Evolutionary conservation across 1,140 invertebrate genomes (phyloP).

Genomic region (Drosophila persimilis): DNA sequence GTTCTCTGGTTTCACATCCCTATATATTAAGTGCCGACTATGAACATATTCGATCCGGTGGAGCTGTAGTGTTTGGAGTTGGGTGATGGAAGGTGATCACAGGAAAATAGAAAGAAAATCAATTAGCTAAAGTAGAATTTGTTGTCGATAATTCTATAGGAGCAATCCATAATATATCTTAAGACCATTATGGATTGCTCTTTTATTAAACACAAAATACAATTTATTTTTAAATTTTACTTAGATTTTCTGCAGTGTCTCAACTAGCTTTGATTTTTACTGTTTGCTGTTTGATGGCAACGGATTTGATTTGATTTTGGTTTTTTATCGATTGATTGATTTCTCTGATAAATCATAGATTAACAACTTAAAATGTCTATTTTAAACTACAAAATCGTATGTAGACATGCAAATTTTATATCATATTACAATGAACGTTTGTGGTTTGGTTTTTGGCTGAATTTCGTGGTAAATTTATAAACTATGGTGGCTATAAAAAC

Average conservation of each 20-base stretch:
- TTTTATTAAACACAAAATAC: constrained; percentile 1
- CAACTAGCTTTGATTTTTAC: constrained; percentile 66
- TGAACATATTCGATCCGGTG: constrained; percentile 99
- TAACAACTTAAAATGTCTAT: constrained; percentile 40
- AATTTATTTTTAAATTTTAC: constrained; percentile 40
- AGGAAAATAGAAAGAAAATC: neutral
- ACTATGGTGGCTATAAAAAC: neutral
- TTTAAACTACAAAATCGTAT: constrained; percentile 33
- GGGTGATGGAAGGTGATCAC: too few species aligned
- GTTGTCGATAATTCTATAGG: neutral
- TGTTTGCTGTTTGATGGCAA: constrained; percentile 40
- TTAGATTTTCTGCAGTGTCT: constrained; percentile 63
- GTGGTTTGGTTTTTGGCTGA: constrained; percentile 19
- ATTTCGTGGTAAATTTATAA: constrained; percentile 17
- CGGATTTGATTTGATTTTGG: constrained; percentile 15
- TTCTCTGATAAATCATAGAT: constrained; percentile 46
- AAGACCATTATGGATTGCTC: constrained; percentile 11
- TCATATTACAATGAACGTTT: constrained; percentile 65
- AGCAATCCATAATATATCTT: constrained; percentile 15
- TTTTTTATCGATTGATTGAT: constrained; percentile 11
- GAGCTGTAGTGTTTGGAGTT: constrained; percentile 85
- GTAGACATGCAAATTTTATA: constrained; percentile 37
- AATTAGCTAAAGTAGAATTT: constrained; percentile 29
- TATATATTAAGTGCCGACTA: constrained; percentile 99
- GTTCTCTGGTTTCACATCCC: constrained; percentile 99